Percentiles rank a stretch among this genome's conserved stretches.
These are phyloP conservation scores for Proteles cristata DNA, from an alignment of 2,113 vertebrate species.

Conservation along the genomic window DNA sequence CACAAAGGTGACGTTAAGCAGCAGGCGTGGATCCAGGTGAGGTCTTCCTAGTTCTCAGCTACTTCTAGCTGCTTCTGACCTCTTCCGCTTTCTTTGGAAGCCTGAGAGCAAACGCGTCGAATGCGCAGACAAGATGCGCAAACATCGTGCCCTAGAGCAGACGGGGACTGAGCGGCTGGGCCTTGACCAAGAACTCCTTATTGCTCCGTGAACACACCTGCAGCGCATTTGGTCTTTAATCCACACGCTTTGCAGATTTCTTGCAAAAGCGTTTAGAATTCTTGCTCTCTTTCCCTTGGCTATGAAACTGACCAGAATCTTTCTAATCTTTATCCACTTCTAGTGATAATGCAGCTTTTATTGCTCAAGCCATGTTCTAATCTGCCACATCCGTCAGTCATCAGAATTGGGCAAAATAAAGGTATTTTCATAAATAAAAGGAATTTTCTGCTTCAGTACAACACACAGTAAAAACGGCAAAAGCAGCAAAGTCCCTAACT, in stretches of 20 bases:
- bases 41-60: rapidly evolving
- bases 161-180: background rate
- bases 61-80: background rate
- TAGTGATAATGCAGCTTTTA: background rate
- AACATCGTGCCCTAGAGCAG: rapidly evolving
- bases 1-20: slow-evolving; percentile 96
- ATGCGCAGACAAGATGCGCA: rapidly evolving
- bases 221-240: background rate
- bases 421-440: background rate
- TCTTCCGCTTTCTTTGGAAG: background rate
- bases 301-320: background rate
- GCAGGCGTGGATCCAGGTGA: slow-evolving; percentile 96
- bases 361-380: background rate
- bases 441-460: background rate
- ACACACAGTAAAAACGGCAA: background rate
- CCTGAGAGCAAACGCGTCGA: background rate
- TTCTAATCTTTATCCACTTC: background rate
- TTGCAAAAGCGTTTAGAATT: background rate
- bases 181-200: background rate
- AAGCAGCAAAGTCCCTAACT: background rate
- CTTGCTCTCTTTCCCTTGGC: background rate
- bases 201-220: background rate
- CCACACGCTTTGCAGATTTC: background rate
- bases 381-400: background rate
- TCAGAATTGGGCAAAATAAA: background rate